Evolutionary conservation across 2,888 invertebrate genomes (phyloP).

Genomic region (Netelia virgata): DNA sequence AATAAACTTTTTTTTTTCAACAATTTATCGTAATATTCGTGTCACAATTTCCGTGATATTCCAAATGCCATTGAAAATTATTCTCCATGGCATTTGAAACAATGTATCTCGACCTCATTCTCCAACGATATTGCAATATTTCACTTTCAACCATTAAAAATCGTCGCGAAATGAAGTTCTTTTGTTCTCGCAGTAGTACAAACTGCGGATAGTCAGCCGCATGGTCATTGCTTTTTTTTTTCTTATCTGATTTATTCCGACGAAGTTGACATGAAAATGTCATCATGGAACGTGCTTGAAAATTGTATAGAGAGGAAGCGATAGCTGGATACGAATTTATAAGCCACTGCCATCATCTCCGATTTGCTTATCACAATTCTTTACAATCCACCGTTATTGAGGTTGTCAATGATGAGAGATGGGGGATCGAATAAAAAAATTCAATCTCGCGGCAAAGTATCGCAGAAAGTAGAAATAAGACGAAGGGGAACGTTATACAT

Average conservation of each 20-base stretch:
- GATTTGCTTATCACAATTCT: not conserved
- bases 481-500: not conserved
- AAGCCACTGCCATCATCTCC: not conserved
- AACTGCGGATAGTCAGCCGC: not conserved
- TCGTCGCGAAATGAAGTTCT: too few relatives aligned
- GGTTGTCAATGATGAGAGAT: not conserved
- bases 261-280: not conserved
- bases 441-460: constrained; percentile 13
- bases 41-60: too few relatives aligned
- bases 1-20: not conserved
- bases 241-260: not conserved
- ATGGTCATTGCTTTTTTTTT: not conserved
- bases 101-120: too few relatives aligned
- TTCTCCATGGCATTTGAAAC: too few relatives aligned
- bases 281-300: not conserved
- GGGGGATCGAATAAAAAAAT: constrained; percentile 22
- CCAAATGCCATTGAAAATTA: too few relatives aligned
- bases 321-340: not conserved
- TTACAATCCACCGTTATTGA: not conserved
- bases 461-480: not conserved
- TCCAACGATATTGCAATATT: too few relatives aligned
- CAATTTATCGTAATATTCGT: not conserved
- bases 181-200: not conserved
- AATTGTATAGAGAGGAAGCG: not conserved
- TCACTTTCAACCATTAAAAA: too few relatives aligned